A percentile compares a stretch with the other conserved stretches of the same genome.
phyloP scores from a whole-genome alignment of 2,888 invertebrate genomes.

The Eristalis arbustorum region DNA sequence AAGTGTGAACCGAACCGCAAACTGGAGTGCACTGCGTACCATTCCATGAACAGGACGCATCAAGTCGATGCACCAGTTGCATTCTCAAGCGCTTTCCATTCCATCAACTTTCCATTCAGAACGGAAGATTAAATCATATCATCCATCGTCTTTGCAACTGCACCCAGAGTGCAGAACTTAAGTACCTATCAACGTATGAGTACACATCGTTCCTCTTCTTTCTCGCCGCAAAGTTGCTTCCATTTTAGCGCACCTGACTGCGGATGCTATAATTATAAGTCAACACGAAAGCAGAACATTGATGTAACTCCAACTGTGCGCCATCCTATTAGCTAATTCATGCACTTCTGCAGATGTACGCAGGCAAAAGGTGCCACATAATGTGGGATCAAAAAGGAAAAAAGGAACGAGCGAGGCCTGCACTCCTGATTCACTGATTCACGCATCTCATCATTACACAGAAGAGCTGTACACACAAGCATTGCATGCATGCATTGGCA shows the following conservation, averaged over 20 bases:
- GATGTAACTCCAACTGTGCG: constrained; percentile 45
- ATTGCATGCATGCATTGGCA: background rate
- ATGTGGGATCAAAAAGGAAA: background rate
- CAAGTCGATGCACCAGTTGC: too few relatives aligned
- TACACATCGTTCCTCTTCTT: background rate
- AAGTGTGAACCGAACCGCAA: too few relatives aligned
- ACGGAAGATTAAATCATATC: background rate
- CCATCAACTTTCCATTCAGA: too few relatives aligned
- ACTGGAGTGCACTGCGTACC: too few relatives aligned
- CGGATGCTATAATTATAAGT: background rate
- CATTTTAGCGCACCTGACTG: background rate
- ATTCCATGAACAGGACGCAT: too few relatives aligned
- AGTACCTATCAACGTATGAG: background rate
- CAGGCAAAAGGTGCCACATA: background rate
- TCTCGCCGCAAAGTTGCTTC: background rate
- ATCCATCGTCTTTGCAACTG: background rate
- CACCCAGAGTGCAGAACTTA: background rate
- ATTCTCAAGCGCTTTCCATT: too few relatives aligned
- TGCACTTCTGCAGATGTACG: constrained; percentile 10
- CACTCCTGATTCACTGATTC: constrained; percentile 5
- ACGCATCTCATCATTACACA: constrained; percentile 54
- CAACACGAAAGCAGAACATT: background rate
- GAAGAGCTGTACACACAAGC: constrained; percentile 12
- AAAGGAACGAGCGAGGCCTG: background rate
- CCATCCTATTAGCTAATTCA: constrained; percentile 59